Evolutionary conservation across 2,888 invertebrate species (phyloP).

Genomic region (Rhamphomyia laevipes): DNA sequence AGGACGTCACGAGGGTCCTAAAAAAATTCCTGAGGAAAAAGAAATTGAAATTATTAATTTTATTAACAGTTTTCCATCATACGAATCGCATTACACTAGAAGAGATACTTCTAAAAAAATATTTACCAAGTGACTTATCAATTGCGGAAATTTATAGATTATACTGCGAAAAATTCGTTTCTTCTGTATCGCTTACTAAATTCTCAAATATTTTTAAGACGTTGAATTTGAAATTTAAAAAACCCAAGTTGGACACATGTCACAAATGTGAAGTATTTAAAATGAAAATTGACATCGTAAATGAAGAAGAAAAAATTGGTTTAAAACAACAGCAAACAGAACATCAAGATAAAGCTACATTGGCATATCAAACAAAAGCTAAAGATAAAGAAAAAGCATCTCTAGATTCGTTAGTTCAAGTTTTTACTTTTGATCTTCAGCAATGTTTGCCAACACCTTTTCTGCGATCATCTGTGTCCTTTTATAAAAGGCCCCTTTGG

Average conservation of each 20-base stretch:
- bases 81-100: constrained; percentile 11
- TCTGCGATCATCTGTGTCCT: constrained; percentile 10
- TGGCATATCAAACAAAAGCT: background rate
- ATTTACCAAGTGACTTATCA: constrained; percentile 10
- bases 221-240: constrained; percentile 14
- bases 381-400: constrained; percentile 9
- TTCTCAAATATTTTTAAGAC: constrained; percentile 12
- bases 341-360: background rate
- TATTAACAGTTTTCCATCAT: constrained; percentile 11
- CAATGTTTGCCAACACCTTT: constrained; percentile 14
- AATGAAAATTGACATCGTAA: constrained; percentile 8
- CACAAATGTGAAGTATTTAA: constrained; percentile 14
- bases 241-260: constrained; percentile 12
- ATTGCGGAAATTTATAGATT: constrained; percentile 10
- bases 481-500: constrained; percentile 14
- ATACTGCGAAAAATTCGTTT: constrained; percentile 6
- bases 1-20: constrained; percentile 8
- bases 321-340: constrained; percentile 1
- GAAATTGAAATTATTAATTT: constrained; percentile 9
- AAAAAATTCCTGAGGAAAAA: constrained; percentile 8
- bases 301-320: constrained; percentile 1
- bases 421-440: constrained; percentile 12
- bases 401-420: background rate
- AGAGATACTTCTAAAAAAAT: constrained; percentile 10
- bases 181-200: constrained; percentile 11